Base-by-base conservation (phyloP, 1,140 invertebrate species). In the Zelostemma sp. region DNA sequence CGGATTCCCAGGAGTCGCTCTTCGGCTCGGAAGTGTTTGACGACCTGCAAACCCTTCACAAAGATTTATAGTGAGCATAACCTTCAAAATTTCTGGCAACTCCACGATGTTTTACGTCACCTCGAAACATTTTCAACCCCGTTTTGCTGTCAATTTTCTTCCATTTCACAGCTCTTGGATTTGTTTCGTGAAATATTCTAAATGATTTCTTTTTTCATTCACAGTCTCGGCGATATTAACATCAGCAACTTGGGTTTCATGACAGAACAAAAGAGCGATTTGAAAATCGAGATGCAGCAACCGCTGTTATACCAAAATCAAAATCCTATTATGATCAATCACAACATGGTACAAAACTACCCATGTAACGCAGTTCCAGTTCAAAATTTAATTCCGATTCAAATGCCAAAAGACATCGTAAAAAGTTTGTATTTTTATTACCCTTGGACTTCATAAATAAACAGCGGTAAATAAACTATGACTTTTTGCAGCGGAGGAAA, bases 1-100 rank as follows among this genome's bases (percentile, higher is more conserved):
- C 67, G 14, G 67, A 67, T 4, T 78, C 73, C 0, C 75, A 76
- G 43, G 76, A 75, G 3, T 76, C 74, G 1, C 11, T 78, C 1
- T 48, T 76, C 0, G 62, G 56, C 1, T 64, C 70, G 0, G 65
- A 60, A 11, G 47, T 57, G 0, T 69, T 50, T 4, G 14, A 59
- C 0, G 38, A 50, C 0, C 12, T 78, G 1, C 38, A 68, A 1
- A 43, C 53, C 0, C 49, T 66, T 55, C 8, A 6, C 1, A 1
- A n/a, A n/a, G n/a, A 38, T 6, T 33, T 57, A 11, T 33, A 21
- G 18, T 19, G 15, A 21, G 3, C 12, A 15, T 48, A 21, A 54
- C 55, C 15, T 58, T 21, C 28, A 6, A 28, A 43, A 41, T n/a
- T n/a, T n/a, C 8, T 1, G 18, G 19, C 25, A 19, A 19, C 19